Evolutionary conservation across 2,113 vertebrate species (phyloP).

Genomic region (Paradisaea rubra): DNA sequence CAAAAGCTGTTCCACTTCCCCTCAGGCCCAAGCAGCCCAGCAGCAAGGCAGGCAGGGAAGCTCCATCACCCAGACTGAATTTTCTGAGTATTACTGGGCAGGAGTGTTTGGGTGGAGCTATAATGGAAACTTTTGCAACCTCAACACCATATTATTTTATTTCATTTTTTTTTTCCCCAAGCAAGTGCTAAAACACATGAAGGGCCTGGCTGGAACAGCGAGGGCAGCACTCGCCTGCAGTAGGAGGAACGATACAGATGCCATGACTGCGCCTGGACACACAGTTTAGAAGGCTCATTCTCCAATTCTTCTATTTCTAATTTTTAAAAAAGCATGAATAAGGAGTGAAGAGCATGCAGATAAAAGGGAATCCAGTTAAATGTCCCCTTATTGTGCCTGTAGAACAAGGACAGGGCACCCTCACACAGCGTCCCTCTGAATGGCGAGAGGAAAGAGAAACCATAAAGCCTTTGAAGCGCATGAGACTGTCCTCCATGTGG

Average conservation of each 20-base stretch:
- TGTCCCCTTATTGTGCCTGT: background rate
- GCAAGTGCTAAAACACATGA: background rate
- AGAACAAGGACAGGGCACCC: background rate
- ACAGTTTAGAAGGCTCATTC: background rate
- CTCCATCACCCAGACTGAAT: background rate
- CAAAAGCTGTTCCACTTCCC: background rate
- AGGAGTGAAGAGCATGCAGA: background rate
- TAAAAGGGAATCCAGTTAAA: background rate
- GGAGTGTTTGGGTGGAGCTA: background rate
- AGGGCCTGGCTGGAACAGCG: background rate
- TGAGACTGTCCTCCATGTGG: background rate
- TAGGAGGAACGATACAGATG: background rate
- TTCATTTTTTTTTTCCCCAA: background rate
- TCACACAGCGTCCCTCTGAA: background rate
- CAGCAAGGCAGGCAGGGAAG: background rate
- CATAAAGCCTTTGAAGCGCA: background rate
- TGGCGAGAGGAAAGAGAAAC: background rate
- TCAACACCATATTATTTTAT: background rate
- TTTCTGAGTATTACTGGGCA: background rate
- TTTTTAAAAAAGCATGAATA: background rate
- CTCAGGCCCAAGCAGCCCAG: background rate
- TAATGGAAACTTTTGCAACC: constrained; percentile 43
- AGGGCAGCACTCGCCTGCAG: background rate
- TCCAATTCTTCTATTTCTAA: background rate
- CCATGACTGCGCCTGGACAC: background rate